Conservation (phyloP, 2,113 vertebrate species). For the Rhynchopsitta pachyrhyncha region DNA sequence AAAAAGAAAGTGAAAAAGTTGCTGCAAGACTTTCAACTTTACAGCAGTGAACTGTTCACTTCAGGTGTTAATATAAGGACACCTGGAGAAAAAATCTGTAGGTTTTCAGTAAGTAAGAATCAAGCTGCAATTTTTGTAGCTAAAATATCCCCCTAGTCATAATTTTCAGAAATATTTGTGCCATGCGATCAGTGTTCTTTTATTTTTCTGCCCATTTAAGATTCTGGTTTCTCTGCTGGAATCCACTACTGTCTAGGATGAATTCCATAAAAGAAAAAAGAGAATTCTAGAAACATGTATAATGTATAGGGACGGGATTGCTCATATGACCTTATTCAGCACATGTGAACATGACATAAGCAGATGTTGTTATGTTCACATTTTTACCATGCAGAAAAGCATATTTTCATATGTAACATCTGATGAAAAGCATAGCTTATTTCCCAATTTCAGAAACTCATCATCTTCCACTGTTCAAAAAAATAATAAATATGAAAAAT, state of each 20-base stretch:
- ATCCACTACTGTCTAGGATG: not conserved
- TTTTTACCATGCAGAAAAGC: not conserved
- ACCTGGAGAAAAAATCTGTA: not conserved
- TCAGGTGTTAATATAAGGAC: not conserved
- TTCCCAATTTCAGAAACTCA: not conserved
- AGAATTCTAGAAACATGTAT: not conserved
- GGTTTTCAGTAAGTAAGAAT: not conserved
- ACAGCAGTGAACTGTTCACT: not conserved
- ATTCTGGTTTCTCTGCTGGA: not conserved
- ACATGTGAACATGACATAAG: not conserved
- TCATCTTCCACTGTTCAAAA: not conserved
- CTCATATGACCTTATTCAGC: not conserved
- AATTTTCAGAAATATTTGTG: conserved; percentile 4
- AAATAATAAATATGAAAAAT: not conserved
- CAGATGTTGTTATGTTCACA: not conserved
- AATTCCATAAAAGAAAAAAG: not conserved
- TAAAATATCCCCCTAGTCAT: not conserved
- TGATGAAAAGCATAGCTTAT: not conserved
- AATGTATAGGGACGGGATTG: not conserved
- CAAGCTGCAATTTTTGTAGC: not conserved
- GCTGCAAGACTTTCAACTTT: not conserved
- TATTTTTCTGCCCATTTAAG: not conserved
- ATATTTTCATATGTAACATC: not conserved
- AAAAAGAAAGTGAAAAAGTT: not conserved
- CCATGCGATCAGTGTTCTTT: not conserved